Conservation (phyloP, 2,113 vertebrate genomes). For the Eurystomus gularis region DNA sequence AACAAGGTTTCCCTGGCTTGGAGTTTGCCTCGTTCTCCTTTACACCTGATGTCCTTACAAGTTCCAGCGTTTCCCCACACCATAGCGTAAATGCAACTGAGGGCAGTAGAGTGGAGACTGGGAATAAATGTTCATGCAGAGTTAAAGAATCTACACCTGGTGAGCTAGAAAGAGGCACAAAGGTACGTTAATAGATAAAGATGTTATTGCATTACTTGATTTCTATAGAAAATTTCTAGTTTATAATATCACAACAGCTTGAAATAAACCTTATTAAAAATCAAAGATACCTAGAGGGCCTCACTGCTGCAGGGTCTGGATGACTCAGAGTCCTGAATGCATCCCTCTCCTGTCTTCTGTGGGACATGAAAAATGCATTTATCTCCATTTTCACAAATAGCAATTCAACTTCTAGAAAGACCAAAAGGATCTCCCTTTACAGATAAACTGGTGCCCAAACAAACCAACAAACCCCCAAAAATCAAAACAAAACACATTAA, state of each 20-base stretch:
- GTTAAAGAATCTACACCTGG: not conserved
- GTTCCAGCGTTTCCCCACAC: not conserved
- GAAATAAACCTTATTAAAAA: not conserved
- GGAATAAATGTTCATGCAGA: not conserved
- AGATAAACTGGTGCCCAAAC: not conserved
- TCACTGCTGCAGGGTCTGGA: not conserved
- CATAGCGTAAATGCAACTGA: not conserved
- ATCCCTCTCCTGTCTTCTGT: not conserved
- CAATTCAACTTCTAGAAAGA: not conserved
- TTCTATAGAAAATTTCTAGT: not conserved
- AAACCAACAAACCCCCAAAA: not conserved
- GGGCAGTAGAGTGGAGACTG: not conserved
- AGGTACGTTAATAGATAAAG: not conserved
- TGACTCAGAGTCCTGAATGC: not conserved
- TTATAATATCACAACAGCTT: not conserved
- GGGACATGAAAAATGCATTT: not conserved
- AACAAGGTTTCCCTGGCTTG: not conserved
- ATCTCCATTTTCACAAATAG: not conserved
- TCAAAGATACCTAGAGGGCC: not conserved
- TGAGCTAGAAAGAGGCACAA: not conserved
- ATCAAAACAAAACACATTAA: not conserved
- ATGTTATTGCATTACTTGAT: not conserved
- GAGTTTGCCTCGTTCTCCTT: not conserved
- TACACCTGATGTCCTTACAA: not conserved
- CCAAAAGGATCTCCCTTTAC: not conserved